Evolutionary conservation across 2,113 vertebrate genomes (phyloP), one percentile per base, ranked within the genome.

Genomic region (Promerops cafer): DNA sequence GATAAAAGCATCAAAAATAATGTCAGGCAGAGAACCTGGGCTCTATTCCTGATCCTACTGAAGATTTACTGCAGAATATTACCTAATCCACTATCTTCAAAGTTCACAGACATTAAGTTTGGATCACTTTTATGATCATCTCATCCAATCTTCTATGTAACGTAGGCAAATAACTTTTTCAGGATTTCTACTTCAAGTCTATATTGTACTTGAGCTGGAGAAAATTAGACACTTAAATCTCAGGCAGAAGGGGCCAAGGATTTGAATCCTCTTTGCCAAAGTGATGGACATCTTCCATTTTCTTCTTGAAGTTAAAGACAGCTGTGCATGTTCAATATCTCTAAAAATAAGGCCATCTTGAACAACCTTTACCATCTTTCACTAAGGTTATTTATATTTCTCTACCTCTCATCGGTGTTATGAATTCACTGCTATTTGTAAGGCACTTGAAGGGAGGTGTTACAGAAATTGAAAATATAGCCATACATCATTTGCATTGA

Each of bases 181-280:
- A 75, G 60, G 28, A 40, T 71, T 92, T 86, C 88, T 87, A n/a
- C 76, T 81, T 92, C 60, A 64, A 87, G 26, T 20, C 60, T 57
- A 37, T 94, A 96, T 88, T 93, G 90, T 50, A 63, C 54, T 77
- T 83, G 71, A 93, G 40, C 42, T 87, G n/a, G 20, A 94, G 87
- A 96, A 96, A 96, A 95, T 93, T 75, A 92, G 76, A 71, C 65
- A 60, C 71, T 79, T 96, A 90, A 94, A 94, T 93, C 85, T 94
- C 45, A 92, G 61, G 33, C 26, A 81, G 76, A 93, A 93, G 37
- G 72, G 88, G 49, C 59, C 90, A 90, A 96, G 60, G 72, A 92
- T 90, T 70, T 86, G 83, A 86, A 85, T 93, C 27, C 40, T 92
- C 53, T 95, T 96, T 87, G 60, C 83, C 35, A 78, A 90, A 42